Evolutionary conservation across 2,888 invertebrate genomes (phyloP).

Genomic region (Lithophane leautieri): DNA sequence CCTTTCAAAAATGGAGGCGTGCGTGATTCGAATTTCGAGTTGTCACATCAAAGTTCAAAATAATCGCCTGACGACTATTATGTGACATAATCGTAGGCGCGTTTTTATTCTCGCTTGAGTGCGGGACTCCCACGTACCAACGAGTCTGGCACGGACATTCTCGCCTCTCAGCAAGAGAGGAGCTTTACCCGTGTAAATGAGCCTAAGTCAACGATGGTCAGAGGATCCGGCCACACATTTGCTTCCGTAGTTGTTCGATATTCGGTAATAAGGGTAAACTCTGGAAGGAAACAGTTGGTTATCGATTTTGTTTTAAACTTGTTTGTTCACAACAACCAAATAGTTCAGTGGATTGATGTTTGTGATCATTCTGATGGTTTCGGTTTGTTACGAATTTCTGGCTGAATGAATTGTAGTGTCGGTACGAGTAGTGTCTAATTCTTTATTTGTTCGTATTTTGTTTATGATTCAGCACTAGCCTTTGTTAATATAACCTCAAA

Average conservation of each 20-base stretch:
- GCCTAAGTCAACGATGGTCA: background rate
- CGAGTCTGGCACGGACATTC: background rate
- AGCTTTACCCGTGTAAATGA: background rate
- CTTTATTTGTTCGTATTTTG: too few relatives aligned
- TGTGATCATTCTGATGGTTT: background rate
- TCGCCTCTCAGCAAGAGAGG: background rate
- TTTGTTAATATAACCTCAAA: too few relatives aligned
- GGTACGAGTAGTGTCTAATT: too few relatives aligned
- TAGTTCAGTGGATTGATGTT: background rate
- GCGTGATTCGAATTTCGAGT: background rate
- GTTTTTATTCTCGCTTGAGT: background rate
- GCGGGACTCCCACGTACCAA: background rate
- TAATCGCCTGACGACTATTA: too few relatives aligned
- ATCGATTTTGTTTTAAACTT: conserved; percentile 2
- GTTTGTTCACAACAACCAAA: conserved; percentile 3
- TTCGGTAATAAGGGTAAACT: background rate
- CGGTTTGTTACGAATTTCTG: background rate
- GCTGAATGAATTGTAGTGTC: too few relatives aligned
- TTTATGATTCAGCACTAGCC: background rate
- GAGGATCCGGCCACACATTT: background rate
- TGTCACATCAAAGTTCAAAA: background rate
- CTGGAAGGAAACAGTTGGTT: background rate
- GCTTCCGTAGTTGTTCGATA: background rate
- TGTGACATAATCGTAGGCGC: background rate
- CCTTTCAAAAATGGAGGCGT: background rate